Conservation (phyloP, 2,888 invertebrate species). For the Troilus luridus region DNA sequence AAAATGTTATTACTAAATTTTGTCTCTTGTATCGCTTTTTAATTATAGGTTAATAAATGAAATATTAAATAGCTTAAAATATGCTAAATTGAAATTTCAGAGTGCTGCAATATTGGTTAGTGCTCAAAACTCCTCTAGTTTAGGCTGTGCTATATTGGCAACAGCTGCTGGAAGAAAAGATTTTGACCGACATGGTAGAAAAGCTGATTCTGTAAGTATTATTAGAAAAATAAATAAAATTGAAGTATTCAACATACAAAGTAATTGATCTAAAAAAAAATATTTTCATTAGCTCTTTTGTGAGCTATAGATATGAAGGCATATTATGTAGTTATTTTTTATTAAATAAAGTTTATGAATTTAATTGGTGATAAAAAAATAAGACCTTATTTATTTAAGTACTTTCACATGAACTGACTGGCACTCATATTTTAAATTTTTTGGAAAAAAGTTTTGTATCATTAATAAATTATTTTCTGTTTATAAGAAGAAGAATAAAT, state of each 20-base stretch:
- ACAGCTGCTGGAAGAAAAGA: slow-evolving; percentile 61
- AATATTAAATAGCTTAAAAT: background rate
- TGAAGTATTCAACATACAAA: background rate
- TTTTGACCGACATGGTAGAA: slow-evolving; percentile 61
- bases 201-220: slow-evolving; percentile 62
- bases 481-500: background rate
- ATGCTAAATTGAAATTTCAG: slow-evolving; percentile 49
- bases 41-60: background rate
- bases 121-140: slow-evolving; percentile 62
- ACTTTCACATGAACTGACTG: background rate
- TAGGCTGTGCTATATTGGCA: slow-evolving; percentile 60
- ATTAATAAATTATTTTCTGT: background rate
- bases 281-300: background rate
- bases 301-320: background rate
- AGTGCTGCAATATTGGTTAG: slow-evolving; percentile 58
- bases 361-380: background rate
- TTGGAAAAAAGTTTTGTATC: background rate
- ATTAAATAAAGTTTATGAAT: background rate
- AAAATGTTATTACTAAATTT: no score
- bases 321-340: background rate
- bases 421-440: background rate
- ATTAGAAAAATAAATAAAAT: background rate
- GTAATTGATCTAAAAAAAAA: background rate
- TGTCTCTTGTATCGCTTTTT: background rate
- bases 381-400: background rate